These are phyloP conservation scores for Epicampocera succincta DNA, from an alignment of 2,888 invertebrate genomes.

Conservation along the genomic window DNA sequence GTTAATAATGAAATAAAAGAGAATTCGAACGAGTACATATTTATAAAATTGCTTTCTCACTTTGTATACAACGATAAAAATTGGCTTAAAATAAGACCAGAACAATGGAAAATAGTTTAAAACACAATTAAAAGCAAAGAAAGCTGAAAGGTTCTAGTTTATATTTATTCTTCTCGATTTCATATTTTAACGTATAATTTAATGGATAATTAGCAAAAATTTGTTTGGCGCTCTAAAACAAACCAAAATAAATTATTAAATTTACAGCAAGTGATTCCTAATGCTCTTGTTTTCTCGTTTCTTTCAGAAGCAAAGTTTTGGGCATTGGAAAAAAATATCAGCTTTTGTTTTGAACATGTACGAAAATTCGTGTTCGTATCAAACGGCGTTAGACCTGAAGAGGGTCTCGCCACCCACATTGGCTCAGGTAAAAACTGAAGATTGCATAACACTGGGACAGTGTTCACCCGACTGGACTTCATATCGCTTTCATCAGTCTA, in stretches of 20 bases:
- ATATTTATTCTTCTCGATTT: not conserved
- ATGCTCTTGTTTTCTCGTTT: no score
- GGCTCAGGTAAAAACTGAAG: slow-evolving; percentile 82
- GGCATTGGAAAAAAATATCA: not conserved
- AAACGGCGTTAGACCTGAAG: slow-evolving; percentile 90
- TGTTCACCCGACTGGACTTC: slow-evolving; percentile 88
- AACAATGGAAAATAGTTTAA: slow-evolving; percentile 6
- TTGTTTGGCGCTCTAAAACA: no score
- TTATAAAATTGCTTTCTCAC: no score
- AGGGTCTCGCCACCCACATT: slow-evolving; percentile 84
- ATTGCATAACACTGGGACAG: slow-evolving; percentile 81
- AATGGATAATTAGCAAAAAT: no score
- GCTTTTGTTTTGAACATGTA: slow-evolving; percentile 84
- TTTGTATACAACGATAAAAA: slow-evolving; percentile 17
- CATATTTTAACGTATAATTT: no score
- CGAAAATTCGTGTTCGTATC: slow-evolving; percentile 96
- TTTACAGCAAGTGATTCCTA: no score
- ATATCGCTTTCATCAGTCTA: slow-evolving; percentile 92
- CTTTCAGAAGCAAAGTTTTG: no score
- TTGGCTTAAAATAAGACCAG: slow-evolving; percentile 21
- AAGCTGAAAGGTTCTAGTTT: not conserved
- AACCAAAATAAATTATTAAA: no score
- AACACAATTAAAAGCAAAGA: not conserved
- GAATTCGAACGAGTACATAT: no score
- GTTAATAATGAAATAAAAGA: no score